These are phyloP conservation scores for Tringa solitaria DNA, from an alignment of 2,113 vertebrate species.

Conservation along the genomic window DNA sequence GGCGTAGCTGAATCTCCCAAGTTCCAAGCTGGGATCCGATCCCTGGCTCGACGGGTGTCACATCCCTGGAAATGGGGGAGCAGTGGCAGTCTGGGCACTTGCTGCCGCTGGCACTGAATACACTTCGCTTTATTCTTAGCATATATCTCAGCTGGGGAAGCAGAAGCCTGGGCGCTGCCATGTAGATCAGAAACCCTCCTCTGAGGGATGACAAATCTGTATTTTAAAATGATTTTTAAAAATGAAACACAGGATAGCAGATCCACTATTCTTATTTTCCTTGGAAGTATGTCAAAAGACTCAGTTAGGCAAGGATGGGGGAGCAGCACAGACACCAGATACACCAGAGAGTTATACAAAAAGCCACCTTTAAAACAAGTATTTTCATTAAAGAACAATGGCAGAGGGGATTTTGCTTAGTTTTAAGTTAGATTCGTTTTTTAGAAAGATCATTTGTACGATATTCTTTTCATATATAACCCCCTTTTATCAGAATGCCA, in stretches of 20 bases:
- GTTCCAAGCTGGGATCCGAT: neutral
- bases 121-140: neutral
- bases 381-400: neutral
- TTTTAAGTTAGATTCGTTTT: neutral
- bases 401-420: neutral
- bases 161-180: neutral
- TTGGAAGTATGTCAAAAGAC: neutral
- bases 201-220: neutral
- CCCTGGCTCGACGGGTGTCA: accelerated
- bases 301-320: neutral
- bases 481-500: neutral
- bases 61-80: neutral
- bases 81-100: neutral
- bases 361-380: neutral
- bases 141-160: neutral
- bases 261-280: neutral
- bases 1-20: neutral
- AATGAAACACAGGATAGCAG: neutral
- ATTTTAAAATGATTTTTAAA: neutral
- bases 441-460: neutral
- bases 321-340: neutral
- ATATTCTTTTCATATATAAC: neutral
- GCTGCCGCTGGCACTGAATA: neutral
- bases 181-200: neutral
- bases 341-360: neutral